A percentile compares a stretch with the other conserved stretches of the same genome.
phyloP scores from a whole-genome alignment of 2,113 vertebrate genomes.

The Rhynchomys soricoides region DNA sequence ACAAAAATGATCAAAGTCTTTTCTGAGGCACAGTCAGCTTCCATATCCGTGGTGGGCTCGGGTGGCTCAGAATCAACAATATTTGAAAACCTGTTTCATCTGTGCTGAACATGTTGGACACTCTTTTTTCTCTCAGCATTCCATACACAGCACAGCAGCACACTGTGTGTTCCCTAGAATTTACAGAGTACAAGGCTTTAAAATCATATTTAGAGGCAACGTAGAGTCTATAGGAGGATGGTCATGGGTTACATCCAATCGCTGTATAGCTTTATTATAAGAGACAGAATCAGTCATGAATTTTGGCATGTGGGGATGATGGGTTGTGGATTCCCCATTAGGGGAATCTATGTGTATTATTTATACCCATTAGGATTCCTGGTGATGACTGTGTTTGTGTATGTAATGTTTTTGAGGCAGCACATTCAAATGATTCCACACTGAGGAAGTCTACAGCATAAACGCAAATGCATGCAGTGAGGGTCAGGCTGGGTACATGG shows the following conservation, averaged over 20 bases:
- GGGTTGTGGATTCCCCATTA: neutral
- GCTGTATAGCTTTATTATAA: neutral
- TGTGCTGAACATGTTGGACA: neutral
- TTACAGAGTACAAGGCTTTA: neutral
- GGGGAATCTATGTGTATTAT: neutral
- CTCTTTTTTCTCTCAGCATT: neutral
- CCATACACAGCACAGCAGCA: neutral
- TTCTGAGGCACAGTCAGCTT: neutral
- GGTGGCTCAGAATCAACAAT: neutral
- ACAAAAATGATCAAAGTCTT: neutral
- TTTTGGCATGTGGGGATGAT: neutral
- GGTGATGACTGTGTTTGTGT: neutral
- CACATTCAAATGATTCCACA: neutral
- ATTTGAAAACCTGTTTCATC: neutral
- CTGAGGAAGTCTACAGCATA: neutral
- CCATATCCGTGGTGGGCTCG: neutral
- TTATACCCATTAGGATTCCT: neutral
- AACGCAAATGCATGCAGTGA: neutral
- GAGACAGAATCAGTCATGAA: neutral
- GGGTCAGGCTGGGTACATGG: neutral
- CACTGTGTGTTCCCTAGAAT: neutral
- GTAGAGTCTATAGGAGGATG: neutral
- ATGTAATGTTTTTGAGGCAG: neutral
- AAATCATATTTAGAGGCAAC: neutral
- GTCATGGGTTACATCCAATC: neutral